Evolutionary conservation across 1,140 invertebrate genomes (phyloP), one percentile per base, ranked within the genome.

Genomic region (Brachionus sp.): DNA sequence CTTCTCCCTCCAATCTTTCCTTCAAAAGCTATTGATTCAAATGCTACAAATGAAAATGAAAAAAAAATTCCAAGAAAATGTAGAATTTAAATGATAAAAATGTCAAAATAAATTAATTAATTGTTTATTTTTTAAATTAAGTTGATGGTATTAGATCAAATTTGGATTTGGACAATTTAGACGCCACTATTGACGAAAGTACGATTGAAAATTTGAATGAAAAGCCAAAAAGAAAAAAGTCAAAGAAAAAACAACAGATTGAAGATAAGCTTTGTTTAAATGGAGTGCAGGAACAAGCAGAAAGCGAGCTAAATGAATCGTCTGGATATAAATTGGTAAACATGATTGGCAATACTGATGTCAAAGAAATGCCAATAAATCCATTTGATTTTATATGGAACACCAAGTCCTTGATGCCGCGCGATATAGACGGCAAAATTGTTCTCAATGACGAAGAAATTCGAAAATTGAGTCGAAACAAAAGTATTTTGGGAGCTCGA

Each of bases 381-480:
- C 70, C 70, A 5, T 75, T 75, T 46, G 70, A 75, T 46, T 75
- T 75, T 33, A 75, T 75, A 25, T 75, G 70, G 70, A 46, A 46
- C 25, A 75, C 70, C 3, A 75, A 46, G 39, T 25, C 37, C 12
- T 46, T 75, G 19, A 75, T 75, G 70, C 23, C 70, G 10, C 6
- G 44, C 10, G 23, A 25, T 2, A 16, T 46, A 46, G 33, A 75
- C 5, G 64, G 35, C 12, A 35, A 33, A 68, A 68, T 68, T 46
- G 39, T 75, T 12, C 9, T 75, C n/a, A 75, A 33, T 5, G 70
- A 75, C 7, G 42, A 75, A 3, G 42, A 44, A 75, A 29, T 46
- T 25, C 70, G 12, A 75, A 46, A 46, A 13, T 13, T 75, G 23
- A 75, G 16, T 10, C n/a, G 70, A 46, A 75, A 25, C 33, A 75